Evolutionary conservation across 2,113 vertebrate genomes (phyloP).

Genomic region (Tychaedon coryphoeus): DNA sequence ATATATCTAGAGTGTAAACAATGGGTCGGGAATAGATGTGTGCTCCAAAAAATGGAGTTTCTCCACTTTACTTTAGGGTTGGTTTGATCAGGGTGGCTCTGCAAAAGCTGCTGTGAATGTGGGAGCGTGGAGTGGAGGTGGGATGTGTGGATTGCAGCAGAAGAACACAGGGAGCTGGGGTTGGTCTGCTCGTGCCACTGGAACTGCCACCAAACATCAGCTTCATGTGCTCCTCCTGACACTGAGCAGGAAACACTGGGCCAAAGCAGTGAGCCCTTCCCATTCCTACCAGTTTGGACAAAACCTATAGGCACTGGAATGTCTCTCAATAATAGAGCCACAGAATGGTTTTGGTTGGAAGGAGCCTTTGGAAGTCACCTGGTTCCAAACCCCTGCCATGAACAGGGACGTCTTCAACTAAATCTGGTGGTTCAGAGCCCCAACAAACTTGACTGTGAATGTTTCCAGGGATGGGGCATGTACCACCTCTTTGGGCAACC

Average conservation of each 20-base stretch:
- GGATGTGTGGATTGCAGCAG: background rate
- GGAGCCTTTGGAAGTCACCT: background rate
- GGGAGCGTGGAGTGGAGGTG: accelerated
- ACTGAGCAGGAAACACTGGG: background rate
- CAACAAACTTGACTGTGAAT: background rate
- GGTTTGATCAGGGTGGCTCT: background rate
- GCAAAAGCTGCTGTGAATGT: background rate
- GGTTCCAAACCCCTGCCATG: background rate
- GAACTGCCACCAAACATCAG: background rate
- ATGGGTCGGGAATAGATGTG: background rate
- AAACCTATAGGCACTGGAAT: background rate
- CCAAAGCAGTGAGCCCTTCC: background rate
- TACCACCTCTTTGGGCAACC: background rate
- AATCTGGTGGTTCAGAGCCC: background rate
- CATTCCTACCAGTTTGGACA: background rate
- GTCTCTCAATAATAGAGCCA: background rate
- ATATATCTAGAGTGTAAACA: accelerated
- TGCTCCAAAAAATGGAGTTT: background rate
- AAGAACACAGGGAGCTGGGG: background rate
- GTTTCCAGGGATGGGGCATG: background rate
- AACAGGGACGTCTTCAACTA: background rate
- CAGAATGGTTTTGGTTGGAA: background rate
- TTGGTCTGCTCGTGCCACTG: background rate
- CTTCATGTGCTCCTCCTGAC: background rate
- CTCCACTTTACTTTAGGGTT: background rate